Evolutionary conservation across 2,888 invertebrate species (phyloP), one percentile per base, ranked within the genome.

Genomic region (Molanna angustata): DNA sequence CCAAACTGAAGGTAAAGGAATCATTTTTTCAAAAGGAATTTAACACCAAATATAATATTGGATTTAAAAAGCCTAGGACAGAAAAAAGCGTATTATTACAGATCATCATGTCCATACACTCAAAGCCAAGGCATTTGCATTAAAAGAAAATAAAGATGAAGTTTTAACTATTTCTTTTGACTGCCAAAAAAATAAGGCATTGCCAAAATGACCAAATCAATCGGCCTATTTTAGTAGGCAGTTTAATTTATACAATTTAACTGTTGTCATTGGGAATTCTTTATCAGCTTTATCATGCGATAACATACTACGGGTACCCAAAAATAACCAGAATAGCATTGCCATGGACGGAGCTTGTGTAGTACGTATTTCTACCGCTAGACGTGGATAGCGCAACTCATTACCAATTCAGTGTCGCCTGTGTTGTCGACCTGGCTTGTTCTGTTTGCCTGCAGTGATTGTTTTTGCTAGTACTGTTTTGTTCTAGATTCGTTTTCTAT

Each of bases 151-250:
- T 19, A 9, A 18, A 14, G 19, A 27, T 7, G 27, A 27, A 27
- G 6, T 27, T 7, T 31, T 32, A 14, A 46, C 20, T 9, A 20
- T 33, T 3, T 20, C 35, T 17, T 35, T 35, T 11, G 46, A 35
- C 20, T 46, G 37, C 14, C 46, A 46, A 46, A 46, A 46, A n/a
- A 46, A 46, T 35, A 46, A 35, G 46, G 9, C 16, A 7, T n/a
- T 46, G 7, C 46, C 46, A 1, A 46, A 46, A 20, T 20, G 33
- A 2, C 46, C 46, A 11, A 35, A 46, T 21, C 46, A 35, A 20
- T 31, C 18, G 4, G 31, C 44, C 6, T 44, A 27, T 27, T 44
- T 44, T 44, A 16, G 4, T 44, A 13, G 44, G 11, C 27, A 27
- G 11, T 27, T 7, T 11, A 27, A 11, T 27, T 27, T 27, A 7